These are phyloP conservation scores for Saguinus midas DNA, from an alignment of 2,113 vertebrate species.

Conservation along the genomic window DNA sequence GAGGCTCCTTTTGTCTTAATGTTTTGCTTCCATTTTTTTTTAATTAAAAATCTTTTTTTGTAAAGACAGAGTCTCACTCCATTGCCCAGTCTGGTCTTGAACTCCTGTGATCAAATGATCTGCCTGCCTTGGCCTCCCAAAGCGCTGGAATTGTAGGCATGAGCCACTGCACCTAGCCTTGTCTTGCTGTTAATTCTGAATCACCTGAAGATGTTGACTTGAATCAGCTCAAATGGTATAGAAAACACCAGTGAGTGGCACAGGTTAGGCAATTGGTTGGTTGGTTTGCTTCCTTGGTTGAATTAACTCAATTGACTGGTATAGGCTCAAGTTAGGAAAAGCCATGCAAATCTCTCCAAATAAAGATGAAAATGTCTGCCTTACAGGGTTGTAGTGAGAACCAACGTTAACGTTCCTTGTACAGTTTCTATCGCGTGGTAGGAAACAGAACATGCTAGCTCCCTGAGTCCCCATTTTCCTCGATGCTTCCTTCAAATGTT, in stretches of 20 bases:
- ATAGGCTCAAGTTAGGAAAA: background rate
- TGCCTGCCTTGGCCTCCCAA: too few relatives aligned
- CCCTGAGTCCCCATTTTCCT: background rate
- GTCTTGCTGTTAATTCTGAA: background rate
- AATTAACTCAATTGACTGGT: background rate
- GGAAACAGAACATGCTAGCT: background rate
- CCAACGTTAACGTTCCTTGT: background rate
- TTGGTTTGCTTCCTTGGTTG: background rate
- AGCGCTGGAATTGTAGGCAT: too few relatives aligned
- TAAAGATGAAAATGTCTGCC: background rate
- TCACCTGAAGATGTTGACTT: conserved; percentile 13
- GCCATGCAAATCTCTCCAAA: background rate
- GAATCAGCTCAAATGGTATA: background rate
- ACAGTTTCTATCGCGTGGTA: background rate
- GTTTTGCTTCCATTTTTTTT: too few relatives aligned
- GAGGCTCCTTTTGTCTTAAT: background rate
- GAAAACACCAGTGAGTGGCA: background rate
- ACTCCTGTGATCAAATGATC: too few relatives aligned
- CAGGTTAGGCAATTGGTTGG: background rate
- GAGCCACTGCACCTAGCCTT: too few relatives aligned
- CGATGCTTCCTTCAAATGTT: background rate
- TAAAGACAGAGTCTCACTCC: too few relatives aligned
- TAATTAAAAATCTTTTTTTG: too few relatives aligned
- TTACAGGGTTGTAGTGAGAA: background rate
- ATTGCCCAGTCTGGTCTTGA: too few relatives aligned